Evolutionary conservation across 2,113 vertebrate species (phyloP).

Genomic region (Thinocorus orbignyianus): DNA sequence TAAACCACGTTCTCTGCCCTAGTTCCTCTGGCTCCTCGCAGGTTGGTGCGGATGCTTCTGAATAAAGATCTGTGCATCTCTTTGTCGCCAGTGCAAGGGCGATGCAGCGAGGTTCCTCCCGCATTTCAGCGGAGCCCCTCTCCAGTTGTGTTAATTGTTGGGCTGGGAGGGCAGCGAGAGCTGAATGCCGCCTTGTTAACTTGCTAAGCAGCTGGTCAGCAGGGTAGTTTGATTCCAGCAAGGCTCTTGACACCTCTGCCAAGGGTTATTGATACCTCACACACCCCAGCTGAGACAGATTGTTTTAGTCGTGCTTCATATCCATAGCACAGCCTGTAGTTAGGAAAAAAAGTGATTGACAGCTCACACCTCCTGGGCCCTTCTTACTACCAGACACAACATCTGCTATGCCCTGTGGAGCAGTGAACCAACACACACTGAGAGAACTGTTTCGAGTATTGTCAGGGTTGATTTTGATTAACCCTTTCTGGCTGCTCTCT

Average conservation of each 20-base stretch:
- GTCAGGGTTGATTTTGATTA: slow-evolving; percentile 82
- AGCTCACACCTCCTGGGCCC: slow-evolving; percentile 85
- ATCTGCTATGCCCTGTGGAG: slow-evolving; percentile 87
- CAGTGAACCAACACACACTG: slow-evolving; percentile 83
- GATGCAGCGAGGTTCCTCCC: slow-evolving; percentile 14
- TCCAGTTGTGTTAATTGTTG: slow-evolving; percentile 81
- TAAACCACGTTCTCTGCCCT: neutral
- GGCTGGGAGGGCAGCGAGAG: slow-evolving; percentile 53
- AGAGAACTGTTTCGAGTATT: slow-evolving; percentile 79
- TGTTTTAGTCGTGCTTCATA: slow-evolving; percentile 81
- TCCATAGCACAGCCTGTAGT: slow-evolving; percentile 80
- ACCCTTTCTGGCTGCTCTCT: slow-evolving; percentile 78
- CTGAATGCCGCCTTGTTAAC: slow-evolving; percentile 78
- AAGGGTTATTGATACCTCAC: slow-evolving; percentile 84
- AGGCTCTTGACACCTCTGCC: slow-evolving; percentile 82
- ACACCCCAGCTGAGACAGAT: slow-evolving; percentile 83
- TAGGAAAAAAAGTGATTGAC: slow-evolving; percentile 81
- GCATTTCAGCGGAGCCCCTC: slow-evolving; percentile 48
- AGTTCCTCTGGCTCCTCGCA: neutral
- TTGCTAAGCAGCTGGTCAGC: slow-evolving; percentile 85
- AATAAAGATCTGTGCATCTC: slow-evolving; percentile 33
- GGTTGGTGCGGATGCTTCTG: neutral
- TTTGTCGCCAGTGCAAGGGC: slow-evolving; percentile 8
- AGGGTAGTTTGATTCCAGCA: slow-evolving; percentile 80
- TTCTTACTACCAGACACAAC: slow-evolving; percentile 87